Evolutionary conservation across 1,140 invertebrate species (phyloP).

Genomic region (Anagrus nilaparvatae): DNA sequence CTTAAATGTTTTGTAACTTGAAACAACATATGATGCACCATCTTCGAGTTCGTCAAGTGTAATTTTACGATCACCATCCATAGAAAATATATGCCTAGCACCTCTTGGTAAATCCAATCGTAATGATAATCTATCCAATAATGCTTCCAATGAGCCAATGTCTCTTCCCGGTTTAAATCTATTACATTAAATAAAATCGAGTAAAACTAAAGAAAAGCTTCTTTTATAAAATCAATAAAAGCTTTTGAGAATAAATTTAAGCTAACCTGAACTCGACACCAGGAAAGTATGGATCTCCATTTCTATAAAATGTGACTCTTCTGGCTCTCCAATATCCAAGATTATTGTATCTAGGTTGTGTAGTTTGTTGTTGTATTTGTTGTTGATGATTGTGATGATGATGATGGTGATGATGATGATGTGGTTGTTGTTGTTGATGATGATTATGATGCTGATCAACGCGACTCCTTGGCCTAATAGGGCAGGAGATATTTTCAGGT

Average conservation of each 20-base stretch:
- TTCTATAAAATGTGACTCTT: constrained; percentile 82
- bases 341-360: constrained; percentile 60
- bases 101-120: constrained; percentile 72
- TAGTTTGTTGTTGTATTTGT: constrained; percentile 27
- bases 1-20: constrained; percentile 86
- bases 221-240: not conserved
- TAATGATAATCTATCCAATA: constrained; percentile 74
- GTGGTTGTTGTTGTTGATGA: constrained; percentile 61
- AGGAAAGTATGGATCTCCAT: constrained; percentile 85
- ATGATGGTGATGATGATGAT: constrained; percentile 63
- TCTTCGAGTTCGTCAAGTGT: constrained; percentile 79
- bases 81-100: constrained; percentile 81
- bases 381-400: constrained; percentile 35
- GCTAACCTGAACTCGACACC: constrained; percentile 68
- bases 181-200: not conserved
- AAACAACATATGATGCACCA: constrained; percentile 83
- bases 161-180: constrained; percentile 76
- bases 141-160: constrained; percentile 73
- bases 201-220: not conserved
- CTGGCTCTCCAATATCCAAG: constrained; percentile 77
- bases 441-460: constrained; percentile 30
- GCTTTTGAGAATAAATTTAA: not conserved
- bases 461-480: not conserved
- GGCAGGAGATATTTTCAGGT: constrained; percentile 39
- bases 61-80: constrained; percentile 77